These are phyloP conservation scores for Strongylocentrotus purpuratus DNA, from an alignment of 35 echinoderm and acorn worm genomes.

Conservation along the genomic window DNA sequence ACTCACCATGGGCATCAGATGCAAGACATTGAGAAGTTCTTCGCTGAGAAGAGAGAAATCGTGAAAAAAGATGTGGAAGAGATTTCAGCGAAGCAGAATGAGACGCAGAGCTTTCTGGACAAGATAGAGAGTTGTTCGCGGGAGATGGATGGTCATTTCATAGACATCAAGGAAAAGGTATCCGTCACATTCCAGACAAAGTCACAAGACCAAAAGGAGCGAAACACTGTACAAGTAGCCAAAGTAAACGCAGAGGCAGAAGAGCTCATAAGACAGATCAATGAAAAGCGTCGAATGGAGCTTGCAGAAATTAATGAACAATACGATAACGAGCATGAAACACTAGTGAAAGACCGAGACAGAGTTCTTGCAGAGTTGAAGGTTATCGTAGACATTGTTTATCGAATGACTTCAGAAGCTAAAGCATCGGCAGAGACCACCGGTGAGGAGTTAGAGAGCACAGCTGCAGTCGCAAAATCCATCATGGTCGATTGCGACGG, in stretches of 20 bases:
- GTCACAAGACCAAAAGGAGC: background rate
- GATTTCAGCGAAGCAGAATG: background rate
- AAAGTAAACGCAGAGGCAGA: background rate
- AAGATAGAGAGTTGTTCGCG: background rate
- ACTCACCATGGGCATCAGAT: background rate
- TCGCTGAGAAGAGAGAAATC: background rate
- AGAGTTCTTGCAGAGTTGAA: background rate
- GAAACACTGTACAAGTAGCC: background rate
- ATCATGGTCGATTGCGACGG: background rate
- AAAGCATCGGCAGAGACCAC: background rate
- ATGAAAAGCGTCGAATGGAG: background rate
- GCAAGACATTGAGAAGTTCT: constrained; percentile 3
- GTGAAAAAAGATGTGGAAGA: background rate
- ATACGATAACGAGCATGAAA: background rate
- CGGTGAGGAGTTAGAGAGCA: background rate
- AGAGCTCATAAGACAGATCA: constrained; percentile 28
- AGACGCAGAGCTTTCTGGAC: constrained; percentile 1
- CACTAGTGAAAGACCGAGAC: background rate
- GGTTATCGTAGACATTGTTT: background rate
- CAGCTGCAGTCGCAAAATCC: background rate
- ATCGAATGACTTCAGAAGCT: background rate
- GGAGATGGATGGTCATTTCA: background rate
- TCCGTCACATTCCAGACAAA: background rate
- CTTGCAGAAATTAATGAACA: background rate
- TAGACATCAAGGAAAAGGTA: background rate